phyloP scores from a whole-genome alignment of 2,888 invertebrate genomes.

The Auanema freiburgensis region DNA sequence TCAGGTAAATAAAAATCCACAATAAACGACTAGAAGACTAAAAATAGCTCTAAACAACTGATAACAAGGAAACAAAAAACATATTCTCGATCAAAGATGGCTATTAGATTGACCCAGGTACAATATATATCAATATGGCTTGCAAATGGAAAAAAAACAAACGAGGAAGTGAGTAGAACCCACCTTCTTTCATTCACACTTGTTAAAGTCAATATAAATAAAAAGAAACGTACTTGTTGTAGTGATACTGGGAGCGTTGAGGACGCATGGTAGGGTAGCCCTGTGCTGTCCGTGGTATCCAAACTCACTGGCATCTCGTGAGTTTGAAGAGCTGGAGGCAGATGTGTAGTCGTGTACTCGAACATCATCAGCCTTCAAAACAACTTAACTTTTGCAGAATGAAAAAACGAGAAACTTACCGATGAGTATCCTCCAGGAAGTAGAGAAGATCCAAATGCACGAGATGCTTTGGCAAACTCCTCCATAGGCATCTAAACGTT shows the following conservation, averaged over 20 bases:
- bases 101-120: too few species aligned
- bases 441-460: constrained; percentile 17
- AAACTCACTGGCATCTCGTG: constrained; percentile 5
- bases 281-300: constrained; percentile 14
- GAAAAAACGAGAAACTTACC: neutral
- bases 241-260: constrained; percentile 9
- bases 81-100: too few species aligned
- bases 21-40: too few species aligned
- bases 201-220: neutral
- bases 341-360: constrained; percentile 16
- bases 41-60: too few species aligned
- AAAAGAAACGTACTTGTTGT: constrained; percentile 15
- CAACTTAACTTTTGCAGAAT: neutral
- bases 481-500: constrained; percentile 22
- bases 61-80: too few species aligned
- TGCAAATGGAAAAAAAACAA: constrained; percentile 3
- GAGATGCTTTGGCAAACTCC: constrained; percentile 17
- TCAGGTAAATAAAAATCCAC: too few species aligned
- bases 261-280: constrained; percentile 7
- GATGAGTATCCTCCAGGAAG: constrained; percentile 15
- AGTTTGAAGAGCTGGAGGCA: constrained; percentile 9
- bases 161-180: constrained; percentile 2
- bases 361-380: constrained; percentile 2
- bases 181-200: neutral
- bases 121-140: too few species aligned